Percentiles rank a stretch among this genome's conserved stretches.
phyloP scores from a whole-genome alignment of 2,888 invertebrate species.

The Mythimna vitellina region DNA sequence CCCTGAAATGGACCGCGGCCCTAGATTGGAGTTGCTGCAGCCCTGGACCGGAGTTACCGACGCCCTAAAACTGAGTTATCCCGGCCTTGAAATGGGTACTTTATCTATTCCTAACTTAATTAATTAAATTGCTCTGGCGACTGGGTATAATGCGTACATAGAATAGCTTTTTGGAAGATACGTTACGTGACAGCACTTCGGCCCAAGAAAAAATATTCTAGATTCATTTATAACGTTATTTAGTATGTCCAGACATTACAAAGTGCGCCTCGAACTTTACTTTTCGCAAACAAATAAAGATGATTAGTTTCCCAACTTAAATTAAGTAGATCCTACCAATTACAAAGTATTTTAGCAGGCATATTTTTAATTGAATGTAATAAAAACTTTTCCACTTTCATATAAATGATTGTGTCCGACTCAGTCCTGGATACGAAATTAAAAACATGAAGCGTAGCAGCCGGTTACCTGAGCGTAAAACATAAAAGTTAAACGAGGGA shows the following conservation, averaged over 20 bases:
- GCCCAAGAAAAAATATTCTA: slow-evolving; percentile 28
- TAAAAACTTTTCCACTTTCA: slow-evolving; percentile 45
- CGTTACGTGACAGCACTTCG: slow-evolving; percentile 24
- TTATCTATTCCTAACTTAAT: slow-evolving; percentile 1
- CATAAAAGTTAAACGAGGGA: slow-evolving; percentile 52
- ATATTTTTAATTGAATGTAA: slow-evolving; percentile 33
- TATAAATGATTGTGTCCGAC: slow-evolving; percentile 32
- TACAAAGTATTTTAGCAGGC: slow-evolving; percentile 22
- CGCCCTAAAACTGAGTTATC: no score
- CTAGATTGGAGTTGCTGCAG: no score
- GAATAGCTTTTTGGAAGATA: slow-evolving; percentile 48
- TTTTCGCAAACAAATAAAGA: slow-evolving; percentile 33
- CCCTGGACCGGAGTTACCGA: no score
- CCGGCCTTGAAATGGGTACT: no score
- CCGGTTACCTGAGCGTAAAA: slow-evolving; percentile 40
- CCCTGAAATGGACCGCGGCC: no score
- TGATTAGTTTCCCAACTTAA: slow-evolving; percentile 29
- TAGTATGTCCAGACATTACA: slow-evolving; percentile 21
- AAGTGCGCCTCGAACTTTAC: slow-evolving; percentile 9
- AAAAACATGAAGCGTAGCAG: slow-evolving; percentile 49
- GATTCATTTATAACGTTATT: slow-evolving; percentile 25
- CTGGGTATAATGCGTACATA: slow-evolving; percentile 36
- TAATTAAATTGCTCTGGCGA: slow-evolving; percentile 28
- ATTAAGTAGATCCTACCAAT: slow-evolving; percentile 26
- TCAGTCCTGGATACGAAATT: slow-evolving; percentile 41